Percentiles rank a stretch among this genome's conserved stretches.
Conservation (phyloP, 2,888 invertebrate species). For the Acronicta leporina region DNA sequence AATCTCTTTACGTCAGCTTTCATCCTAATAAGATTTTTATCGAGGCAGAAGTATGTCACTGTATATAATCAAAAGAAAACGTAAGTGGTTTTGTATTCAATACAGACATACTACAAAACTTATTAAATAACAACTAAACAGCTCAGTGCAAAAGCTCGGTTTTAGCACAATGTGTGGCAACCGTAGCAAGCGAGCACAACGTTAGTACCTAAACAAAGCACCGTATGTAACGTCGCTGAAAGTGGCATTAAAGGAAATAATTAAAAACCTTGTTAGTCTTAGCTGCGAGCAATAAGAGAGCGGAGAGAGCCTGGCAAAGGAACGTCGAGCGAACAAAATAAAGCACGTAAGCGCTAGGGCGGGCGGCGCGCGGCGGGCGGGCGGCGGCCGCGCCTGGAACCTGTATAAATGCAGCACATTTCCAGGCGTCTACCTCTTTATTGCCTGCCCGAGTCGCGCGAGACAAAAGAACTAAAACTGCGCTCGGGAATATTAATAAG, state of each 20-base stretch:
- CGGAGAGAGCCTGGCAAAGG: slow-evolving; percentile 80
- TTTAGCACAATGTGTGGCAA: slow-evolving; percentile 20
- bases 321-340: slow-evolving; percentile 80
- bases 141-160: slow-evolving; percentile 33
- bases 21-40: slow-evolving; percentile 22
- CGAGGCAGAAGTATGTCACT: slow-evolving; percentile 10
- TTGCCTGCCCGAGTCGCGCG: slow-evolving; percentile 74
- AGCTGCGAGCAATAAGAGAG: slow-evolving; percentile 82
- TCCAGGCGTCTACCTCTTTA: slow-evolving; percentile 84
- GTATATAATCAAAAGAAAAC: slow-evolving; percentile 1
- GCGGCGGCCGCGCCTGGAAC: slow-evolving; percentile 65
- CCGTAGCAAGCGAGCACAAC: slow-evolving; percentile 37
- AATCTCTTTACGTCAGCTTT: slow-evolving; percentile 26
- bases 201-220: slow-evolving; percentile 63
- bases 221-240: slow-evolving; percentile 71
- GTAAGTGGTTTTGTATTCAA: not conserved
- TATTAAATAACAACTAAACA: slow-evolving; percentile 31
- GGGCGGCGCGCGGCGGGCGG: slow-evolving; percentile 53
- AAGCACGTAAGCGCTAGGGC: slow-evolving; percentile 67
- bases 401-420: slow-evolving; percentile 86
- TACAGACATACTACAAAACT: slow-evolving; percentile 7
- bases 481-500: slow-evolving; percentile 82
- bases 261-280: slow-evolving; percentile 87
- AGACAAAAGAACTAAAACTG: slow-evolving; percentile 84
- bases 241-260: slow-evolving; percentile 87